Percentiles rank a stretch among this genome's conserved stretches.
These are phyloP conservation scores for Diadema setosum DNA, from an alignment of 35 echinoderm and acorn worm genomes.

Conservation along the genomic window DNA sequence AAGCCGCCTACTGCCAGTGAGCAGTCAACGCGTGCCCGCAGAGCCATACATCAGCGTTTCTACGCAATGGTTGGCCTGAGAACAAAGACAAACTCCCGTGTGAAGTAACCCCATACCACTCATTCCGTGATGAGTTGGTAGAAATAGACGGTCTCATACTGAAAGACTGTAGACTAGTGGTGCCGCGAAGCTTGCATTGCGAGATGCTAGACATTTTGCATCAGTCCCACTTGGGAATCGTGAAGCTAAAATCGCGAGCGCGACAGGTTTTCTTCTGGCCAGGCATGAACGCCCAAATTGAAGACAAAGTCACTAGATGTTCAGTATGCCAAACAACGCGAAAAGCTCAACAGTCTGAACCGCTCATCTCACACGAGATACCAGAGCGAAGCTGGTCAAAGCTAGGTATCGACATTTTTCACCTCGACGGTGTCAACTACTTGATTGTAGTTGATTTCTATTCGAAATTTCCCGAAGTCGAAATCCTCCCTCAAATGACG, in stretches of 20 bases:
- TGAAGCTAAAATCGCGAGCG: slow-evolving; percentile 39
- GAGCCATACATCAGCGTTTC: background rate
- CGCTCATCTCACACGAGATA: background rate
- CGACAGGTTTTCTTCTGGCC: slow-evolving; percentile 48
- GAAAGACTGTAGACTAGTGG: slow-evolving; percentile 16
- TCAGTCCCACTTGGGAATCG: slow-evolving; percentile 58
- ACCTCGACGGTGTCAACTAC: too few relatives aligned
- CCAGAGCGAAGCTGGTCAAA: slow-evolving; percentile 23
- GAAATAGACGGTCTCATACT: slow-evolving; percentile 24
- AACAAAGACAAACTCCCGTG: background rate
- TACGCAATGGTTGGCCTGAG: slow-evolving; percentile 30
- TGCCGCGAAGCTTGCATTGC: slow-evolving; percentile 44
- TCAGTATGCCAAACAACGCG: slow-evolving; percentile 6
- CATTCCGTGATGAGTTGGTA: slow-evolving; percentile 28
- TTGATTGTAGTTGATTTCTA: slow-evolving; percentile 26
- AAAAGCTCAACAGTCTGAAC: slow-evolving; percentile 30
- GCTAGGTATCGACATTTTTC: background rate
- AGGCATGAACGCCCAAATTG: slow-evolving; percentile 36
- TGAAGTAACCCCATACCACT: slow-evolving; percentile 29
- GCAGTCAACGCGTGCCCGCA: background rate
- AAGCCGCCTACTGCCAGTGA: background rate
- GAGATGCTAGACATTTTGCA: slow-evolving; percentile 56
- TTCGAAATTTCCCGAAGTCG: slow-evolving; percentile 34
- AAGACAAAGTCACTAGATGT: slow-evolving; percentile 41
- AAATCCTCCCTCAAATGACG: background rate